Evolutionary conservation across 2,797 vertebrate genomes (phyloP), one percentile per base, ranked within the genome.

Genomic region (Takifugu ocellatus): DNA sequence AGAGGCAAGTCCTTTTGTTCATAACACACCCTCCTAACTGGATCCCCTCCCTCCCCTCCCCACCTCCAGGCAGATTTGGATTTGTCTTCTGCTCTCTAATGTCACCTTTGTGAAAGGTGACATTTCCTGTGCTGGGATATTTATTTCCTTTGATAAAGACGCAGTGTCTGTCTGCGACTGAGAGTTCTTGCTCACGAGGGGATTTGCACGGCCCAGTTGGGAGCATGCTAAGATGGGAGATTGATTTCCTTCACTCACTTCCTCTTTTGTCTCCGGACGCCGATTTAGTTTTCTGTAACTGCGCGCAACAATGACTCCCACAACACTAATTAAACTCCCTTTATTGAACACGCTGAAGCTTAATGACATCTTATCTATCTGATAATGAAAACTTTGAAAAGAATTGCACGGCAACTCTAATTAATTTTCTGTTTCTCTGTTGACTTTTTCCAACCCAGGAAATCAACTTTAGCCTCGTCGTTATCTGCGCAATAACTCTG

Each of bases 81-180:
- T 81, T 81, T 72, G 59, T 70, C 68, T 77, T 77, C 75, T 72
- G 69, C 78, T 75, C 72, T 80, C 76, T 77, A 70, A 71, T 58
- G 64, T 69, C 74, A 70, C 72, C 62, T 78, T 74, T 77, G 70
- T 88, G 62, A 83, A 82, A 84, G 78, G 81, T 82, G 83, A 87
- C 66, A 39, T 67, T 77, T 74, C 49, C 43, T 47, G 39, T 59
- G 60, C 58, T 63, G 49, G 54, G 67, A 54, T 62, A 54, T 70
- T 51, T 49, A 24, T 68, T 54, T 39, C n/a, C 50, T 55, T 61
- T 7, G 61, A 31, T 14, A 51, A 39, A 49, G 2, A 64, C 57
- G 68, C 66, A 59, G 49, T 47, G 57, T 16, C 56, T 70, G 64
- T 70, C 44, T 68, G 58, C 51, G 50, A 53, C 59, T 63, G 54